Evolutionary conservation across 2,113 vertebrate species (phyloP).

Genomic region (Muntiacus muntjak): DNA sequence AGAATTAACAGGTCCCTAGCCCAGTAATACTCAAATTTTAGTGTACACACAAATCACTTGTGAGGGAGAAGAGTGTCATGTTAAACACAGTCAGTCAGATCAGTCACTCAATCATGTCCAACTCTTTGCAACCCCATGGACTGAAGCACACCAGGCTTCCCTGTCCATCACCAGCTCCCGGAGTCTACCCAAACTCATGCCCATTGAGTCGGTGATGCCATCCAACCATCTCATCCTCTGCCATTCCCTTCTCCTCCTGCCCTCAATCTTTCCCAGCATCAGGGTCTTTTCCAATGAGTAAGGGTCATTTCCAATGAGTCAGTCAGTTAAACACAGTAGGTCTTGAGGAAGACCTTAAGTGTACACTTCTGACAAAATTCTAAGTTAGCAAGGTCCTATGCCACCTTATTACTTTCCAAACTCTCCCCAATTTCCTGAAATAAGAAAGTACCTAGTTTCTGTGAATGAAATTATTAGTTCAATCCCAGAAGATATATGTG

Average conservation of each 20-base stretch:
- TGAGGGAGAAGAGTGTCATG: background rate
- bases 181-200: background rate
- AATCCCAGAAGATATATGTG: background rate
- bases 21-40: background rate
- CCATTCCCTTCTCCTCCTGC: background rate
- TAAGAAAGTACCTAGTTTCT: background rate
- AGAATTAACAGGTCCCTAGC: background rate
- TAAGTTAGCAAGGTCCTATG: background rate
- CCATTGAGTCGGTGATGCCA: background rate
- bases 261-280: background rate
- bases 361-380: background rate
- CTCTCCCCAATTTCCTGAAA: background rate
- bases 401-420: background rate
- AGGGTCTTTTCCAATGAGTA: background rate
- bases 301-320: background rate
- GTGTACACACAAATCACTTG: background rate
- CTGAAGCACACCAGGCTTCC: background rate
- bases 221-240: background rate
- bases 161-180: background rate
- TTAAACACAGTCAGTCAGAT: background rate
- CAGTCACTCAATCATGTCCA: accelerated
- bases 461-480: background rate
- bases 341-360: background rate
- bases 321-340: background rate
- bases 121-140: background rate